Percentiles rank a stretch among this genome's conserved stretches.
Conservation (phyloP, 1,140 invertebrate species). For the Reticulitermes speratus region DNA sequence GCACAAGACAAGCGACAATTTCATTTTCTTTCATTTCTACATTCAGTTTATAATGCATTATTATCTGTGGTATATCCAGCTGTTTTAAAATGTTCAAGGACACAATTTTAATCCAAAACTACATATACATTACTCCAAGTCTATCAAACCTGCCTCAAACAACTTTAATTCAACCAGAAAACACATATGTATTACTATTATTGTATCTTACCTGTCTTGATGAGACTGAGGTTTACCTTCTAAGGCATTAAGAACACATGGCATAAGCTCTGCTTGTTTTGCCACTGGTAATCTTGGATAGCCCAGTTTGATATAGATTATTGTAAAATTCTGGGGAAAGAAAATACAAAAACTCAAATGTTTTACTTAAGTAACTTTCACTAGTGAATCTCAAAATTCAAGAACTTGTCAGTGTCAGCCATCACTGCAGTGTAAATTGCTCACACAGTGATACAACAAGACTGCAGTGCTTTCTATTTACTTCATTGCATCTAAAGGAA, state of each 20-base stretch:
- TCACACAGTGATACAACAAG: neutral
- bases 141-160: no score
- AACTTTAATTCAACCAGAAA: no score
- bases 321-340: slow-evolving; percentile 82
- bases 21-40: no score
- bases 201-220: slow-evolving; percentile 72
- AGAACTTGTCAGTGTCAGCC: slow-evolving; percentile 15
- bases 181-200: slow-evolving; percentile 11
- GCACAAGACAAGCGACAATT: no score
- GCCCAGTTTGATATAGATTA: slow-evolving; percentile 92
- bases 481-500: neutral
- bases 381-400: neutral
- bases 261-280: slow-evolving; percentile 74
- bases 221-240: slow-evolving; percentile 80
- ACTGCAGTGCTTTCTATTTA: neutral
- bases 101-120: no score
- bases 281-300: slow-evolving; percentile 75
- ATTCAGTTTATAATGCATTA: no score
- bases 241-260: slow-evolving; percentile 73
- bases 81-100: no score
- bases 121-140: no score
- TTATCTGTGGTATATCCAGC: no score
- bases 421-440: slow-evolving; percentile 24
- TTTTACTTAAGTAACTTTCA: no score
- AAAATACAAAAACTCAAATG: slow-evolving; percentile 32